Conservation (phyloP, 2,797 vertebrate genomes). For the Sebastes taczanowskii region DNA sequence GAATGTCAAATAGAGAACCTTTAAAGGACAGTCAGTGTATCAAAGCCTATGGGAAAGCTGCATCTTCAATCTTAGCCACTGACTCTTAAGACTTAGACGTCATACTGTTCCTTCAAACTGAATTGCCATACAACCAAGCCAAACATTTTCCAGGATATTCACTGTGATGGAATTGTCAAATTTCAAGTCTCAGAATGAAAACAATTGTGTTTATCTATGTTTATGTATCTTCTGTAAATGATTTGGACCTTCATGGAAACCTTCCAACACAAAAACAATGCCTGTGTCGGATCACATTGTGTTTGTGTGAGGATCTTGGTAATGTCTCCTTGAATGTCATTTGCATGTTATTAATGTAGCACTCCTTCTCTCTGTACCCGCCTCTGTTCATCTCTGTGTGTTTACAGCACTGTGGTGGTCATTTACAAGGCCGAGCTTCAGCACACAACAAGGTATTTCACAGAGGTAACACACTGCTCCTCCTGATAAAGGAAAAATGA, state of each 20-base stretch:
- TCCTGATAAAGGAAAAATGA: constrained; percentile 7
- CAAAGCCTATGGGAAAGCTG: background rate
- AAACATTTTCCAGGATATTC: background rate
- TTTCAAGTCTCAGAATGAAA: too few species aligned
- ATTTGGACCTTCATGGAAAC: background rate
- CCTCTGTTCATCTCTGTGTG: background rate
- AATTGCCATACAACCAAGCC: background rate
- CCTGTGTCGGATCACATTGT: constrained; percentile 1
- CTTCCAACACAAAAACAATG: constrained; percentile 1
- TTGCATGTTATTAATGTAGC: constrained; percentile 32
- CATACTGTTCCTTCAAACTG: background rate
- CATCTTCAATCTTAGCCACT: background rate
- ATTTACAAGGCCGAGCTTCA: constrained; percentile 19
- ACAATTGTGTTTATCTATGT: background rate
- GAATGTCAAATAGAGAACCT: background rate
- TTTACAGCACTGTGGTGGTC: background rate
- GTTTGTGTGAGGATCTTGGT: constrained; percentile 1
- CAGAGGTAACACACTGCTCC: background rate
- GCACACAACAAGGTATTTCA: background rate
- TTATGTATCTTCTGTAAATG: background rate
- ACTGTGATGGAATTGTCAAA: background rate
- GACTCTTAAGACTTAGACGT: background rate
- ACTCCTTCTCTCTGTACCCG: background rate
- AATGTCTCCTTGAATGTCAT: constrained; percentile 18
- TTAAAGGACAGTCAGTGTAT: background rate